Evolutionary conservation across 2,888 invertebrate genomes (phyloP), one percentile per base, ranked within the genome.

Genomic region (Sminthurinus aureus): DNA sequence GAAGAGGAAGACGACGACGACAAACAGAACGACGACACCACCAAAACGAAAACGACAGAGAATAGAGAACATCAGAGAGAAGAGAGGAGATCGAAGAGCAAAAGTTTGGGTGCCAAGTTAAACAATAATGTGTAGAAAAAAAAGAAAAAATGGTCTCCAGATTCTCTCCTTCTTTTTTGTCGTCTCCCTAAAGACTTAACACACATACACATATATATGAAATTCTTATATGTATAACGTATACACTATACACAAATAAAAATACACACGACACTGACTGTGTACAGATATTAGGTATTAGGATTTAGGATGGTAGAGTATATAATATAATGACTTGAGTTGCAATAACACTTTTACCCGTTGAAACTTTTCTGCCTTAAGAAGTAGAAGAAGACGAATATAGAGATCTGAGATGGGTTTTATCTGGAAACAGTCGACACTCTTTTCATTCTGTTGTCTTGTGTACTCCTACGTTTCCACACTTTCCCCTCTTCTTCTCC

Each of bases 121-220:
- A 71, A 71, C 71, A 24, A 71, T 20, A 71, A 71, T 71, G 71
- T 71, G 22, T 13, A 24, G 24, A 24, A 71, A 24, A 71, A 24
- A 71, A 12, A n/a, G 13, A 20, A 71, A 71, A 71, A 15, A 58
- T 58, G 13, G 13, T 58, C 58, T 58, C 13, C 18, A 58, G 58
- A 18, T 13, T 15, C 58, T 58, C 58, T 58, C 0, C 13, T 58
- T 58, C 58, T 13, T 58, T 38, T 58, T 58, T 58, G 58, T 58
- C 58, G 58, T 58, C 58, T 58, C 58, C 18, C 58, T 58, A 13
- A 58, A 58, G 13, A 15, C 18, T 58, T 58, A 13, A 13, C 9
- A 58, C 58, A 58, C 38, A 38, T 6, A 38, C 38, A 38, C 38
- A 6, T 6, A 6, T 38, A 38, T 38, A 4, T 38, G 38, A 4